Evolutionary conservation across 2,888 invertebrate species (phyloP).

Genomic region (Torymus aiolomorphi): DNA sequence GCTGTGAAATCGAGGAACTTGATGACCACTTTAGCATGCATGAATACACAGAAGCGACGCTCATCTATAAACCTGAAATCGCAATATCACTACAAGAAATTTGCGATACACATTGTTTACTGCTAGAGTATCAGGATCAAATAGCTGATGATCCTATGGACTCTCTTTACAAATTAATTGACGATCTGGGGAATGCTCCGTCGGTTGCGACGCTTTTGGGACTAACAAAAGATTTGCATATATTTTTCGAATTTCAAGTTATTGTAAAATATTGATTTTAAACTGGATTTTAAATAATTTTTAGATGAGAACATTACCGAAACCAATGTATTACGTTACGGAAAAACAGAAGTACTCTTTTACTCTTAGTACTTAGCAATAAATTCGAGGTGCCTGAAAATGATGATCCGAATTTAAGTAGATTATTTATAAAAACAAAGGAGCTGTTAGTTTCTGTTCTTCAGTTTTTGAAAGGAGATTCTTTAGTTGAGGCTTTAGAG

Average conservation of each 20-base stretch:
- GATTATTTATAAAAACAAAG: conserved; percentile 85
- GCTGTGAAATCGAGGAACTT: conserved; percentile 84
- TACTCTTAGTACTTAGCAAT: conserved; percentile 81
- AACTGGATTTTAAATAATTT: conserved; percentile 11
- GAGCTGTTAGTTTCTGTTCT: conserved; percentile 85
- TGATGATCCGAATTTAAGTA: conserved; percentile 81
- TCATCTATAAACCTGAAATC: conserved; percentile 84
- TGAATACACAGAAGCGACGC: conserved; percentile 85
- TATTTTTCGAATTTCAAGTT: neutral
- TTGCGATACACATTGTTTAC: conserved; percentile 83
- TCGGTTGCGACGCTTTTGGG: conserved; percentile 76
- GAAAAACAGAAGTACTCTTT: conserved; percentile 83
- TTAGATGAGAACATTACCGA: conserved; percentile 77
- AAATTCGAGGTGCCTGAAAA: conserved; percentile 82
- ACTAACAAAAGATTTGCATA: conserved; percentile 59
- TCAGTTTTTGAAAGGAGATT: conserved; percentile 79
- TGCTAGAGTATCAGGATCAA: conserved; percentile 82
- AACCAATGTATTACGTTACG: conserved; percentile 78
- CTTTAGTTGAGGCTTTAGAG: conserved; percentile 71
- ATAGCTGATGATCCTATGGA: conserved; percentile 82
- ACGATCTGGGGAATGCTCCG: conserved; percentile 80
- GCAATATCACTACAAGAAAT: conserved; percentile 86
- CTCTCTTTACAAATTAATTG: conserved; percentile 83
- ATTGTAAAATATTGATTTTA: neutral
- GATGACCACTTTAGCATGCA: conserved; percentile 85